Base-by-base conservation (phyloP, 2,113 vertebrate genomes). In the Tragelaphus scriptus region DNA sequence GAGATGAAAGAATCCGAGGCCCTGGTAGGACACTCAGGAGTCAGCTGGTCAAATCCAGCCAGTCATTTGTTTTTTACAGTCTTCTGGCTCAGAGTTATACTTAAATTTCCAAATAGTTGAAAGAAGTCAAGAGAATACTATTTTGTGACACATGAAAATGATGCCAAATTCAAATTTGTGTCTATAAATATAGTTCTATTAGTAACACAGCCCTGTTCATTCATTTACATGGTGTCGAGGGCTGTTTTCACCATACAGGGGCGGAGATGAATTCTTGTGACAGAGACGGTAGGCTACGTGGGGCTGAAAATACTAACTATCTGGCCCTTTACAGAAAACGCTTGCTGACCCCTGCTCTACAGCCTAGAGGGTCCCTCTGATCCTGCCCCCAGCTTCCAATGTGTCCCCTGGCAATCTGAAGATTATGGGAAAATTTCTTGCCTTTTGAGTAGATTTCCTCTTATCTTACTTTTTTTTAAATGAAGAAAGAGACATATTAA, bases 361-460 rank as follows among this genome's bases (percentile, higher is more conserved):
- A 32, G 30, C 44, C 65, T 8, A 15, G 63, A 19, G 11, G 14
- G 3, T 21, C n/a, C 40, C 8, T 65, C 11, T 0, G 36, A 6
- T 55, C 56, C 55, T 32, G 11, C 0, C 14, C n/a, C 32, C 21
- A 7, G 71, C 26, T 21, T 44, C 56, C 10, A 1, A 0, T 5
- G 6, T 26, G 28, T 6, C 19, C 30, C 13, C n/a, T 0, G 15
- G 12, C 16, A 32, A 47, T 10, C 9, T 36, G 85, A 47, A 36
- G 5, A 25, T 80, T 49, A 16, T 15, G 3, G 63, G 87, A 65
- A 63, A 55, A 36, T 81, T 14, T 47, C 47, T 84, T 88, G 80
- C 25, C 16, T 53, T 63, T 3, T 14, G 47, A 75, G n/a, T 55
- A 14, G 47, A 79, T 92, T 92, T 85, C 14, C 47, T 88, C 19